Evolutionary conservation across 2,888 invertebrate species (phyloP), one percentile per base, ranked within the genome.

Genomic region (Nomada fucata): DNA sequence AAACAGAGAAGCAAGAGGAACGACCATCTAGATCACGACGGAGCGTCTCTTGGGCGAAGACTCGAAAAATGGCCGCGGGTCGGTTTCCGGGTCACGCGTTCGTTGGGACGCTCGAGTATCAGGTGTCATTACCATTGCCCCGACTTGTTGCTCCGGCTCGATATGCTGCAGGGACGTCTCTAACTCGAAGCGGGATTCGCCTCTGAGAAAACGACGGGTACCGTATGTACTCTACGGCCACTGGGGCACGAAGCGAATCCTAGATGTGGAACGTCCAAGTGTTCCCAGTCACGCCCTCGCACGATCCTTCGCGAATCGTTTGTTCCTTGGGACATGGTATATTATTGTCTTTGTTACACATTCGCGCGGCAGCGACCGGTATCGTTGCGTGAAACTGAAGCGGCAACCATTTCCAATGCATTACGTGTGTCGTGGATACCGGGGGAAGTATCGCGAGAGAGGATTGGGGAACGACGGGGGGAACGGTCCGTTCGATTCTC

Each of bases 51-150:
- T 71, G 82, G 80, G 76, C 79, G 79, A 74, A 73, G 86, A 86
- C 83, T 86, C 77, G 88, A 89, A 90, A 90, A 91, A 91, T 90
- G 86, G 86, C 87, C 83, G 77, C 81, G 84, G 90, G 87, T 89
- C 86, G 88, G 90, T 92, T 92, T 92, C 91, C 92, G 92, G 92
- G 92, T 92, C 92, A 92, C 91, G 91, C 91, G 92, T 90, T 86
- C 86, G 83, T 89, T 84, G 84, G 81, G 87, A 86, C 87, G 86
- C 80, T 87, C 83, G 86, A 88, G 91, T 91, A 91, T 92, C 92
- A 92, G 91, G 92, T 92, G 92, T 92, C 92, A 89, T 91, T 91
- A 90, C 86, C 86, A 88, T 89, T 90, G 89, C 88, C 88, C 79
- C 73, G 87, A 71, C 80, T 77, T 47, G 76, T 64, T 70, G 55